phyloP scores from a whole-genome alignment of 1,140 invertebrate genomes.

The Zaprionus capensis region DNA sequence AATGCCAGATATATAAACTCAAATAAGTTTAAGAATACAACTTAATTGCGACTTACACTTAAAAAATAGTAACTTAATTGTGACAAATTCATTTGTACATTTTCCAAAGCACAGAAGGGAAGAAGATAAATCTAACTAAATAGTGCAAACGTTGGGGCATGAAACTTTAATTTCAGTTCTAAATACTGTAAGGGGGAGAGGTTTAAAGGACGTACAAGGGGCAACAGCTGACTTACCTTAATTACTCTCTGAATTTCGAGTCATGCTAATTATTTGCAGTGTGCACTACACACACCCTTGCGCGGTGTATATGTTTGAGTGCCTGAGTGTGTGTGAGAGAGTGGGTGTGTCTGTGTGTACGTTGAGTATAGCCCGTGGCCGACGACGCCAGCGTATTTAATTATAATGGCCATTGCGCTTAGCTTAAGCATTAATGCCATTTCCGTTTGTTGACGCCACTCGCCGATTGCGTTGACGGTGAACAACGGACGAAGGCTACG shows the following conservation, averaged over 20 bases:
- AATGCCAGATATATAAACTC: too few species aligned
- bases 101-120: conserved; percentile 11
- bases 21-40: background rate
- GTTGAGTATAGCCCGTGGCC: conserved; percentile 3
- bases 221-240: conserved; percentile 78
- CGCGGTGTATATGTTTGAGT: background rate
- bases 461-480: conserved; percentile 22
- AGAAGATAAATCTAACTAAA: conserved; percentile 49
- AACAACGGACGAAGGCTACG: background rate
- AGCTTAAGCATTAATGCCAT: conserved; percentile 73
- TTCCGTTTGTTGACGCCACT: conserved; percentile 60
- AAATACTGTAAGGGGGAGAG: background rate
- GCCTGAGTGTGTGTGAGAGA: background rate
- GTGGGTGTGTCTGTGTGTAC: conserved; percentile 7
- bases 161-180: conserved; percentile 73
- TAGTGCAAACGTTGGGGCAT: conserved; percentile 40
- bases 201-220: conserved; percentile 13
- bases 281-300: conserved; percentile 33
- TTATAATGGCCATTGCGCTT: conserved; percentile 62
- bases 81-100: conserved; percentile 43
- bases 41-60: background rate
- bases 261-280: conserved; percentile 76
- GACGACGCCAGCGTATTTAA: conserved; percentile 63
- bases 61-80: conserved; percentile 29
- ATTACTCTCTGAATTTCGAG: conserved; percentile 69